Evolutionary conservation across 2,888 invertebrate species (phyloP).

Genomic region (Bellardia bayeri): DNA sequence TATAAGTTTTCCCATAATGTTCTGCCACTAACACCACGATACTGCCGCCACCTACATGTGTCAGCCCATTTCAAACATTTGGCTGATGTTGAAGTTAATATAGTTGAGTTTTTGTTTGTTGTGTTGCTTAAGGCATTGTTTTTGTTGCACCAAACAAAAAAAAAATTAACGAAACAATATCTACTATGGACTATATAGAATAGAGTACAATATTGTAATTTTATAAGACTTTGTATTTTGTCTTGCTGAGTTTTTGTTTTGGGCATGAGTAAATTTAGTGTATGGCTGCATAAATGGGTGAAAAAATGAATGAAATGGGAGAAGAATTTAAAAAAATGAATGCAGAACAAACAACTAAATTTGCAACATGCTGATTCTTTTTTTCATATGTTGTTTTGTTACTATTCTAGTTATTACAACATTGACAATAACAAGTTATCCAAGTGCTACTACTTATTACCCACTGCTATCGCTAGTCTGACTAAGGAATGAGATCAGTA

Average conservation of each 20-base stretch:
- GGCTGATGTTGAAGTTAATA: conserved; percentile 32
- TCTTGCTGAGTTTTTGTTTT: neutral
- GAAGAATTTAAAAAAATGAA: conserved; percentile 6
- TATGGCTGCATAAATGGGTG: conserved; percentile 4
- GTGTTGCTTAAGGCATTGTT: conserved; percentile 35
- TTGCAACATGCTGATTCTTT: conserved; percentile 27
- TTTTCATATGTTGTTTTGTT: neutral
- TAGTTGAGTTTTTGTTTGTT: conserved; percentile 26
- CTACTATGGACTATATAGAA: conserved; percentile 26
- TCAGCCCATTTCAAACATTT: conserved; percentile 19
- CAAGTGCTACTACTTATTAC: conserved; percentile 43
- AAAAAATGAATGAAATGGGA: conserved; percentile 13
- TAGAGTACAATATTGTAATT: conserved; percentile 39
- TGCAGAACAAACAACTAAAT: conserved; percentile 48
- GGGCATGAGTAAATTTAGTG: neutral
- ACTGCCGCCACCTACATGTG: conserved; percentile 24
- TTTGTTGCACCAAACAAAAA: conserved; percentile 20
- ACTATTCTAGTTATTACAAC: conserved; percentile 31
- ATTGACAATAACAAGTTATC: conserved; percentile 48
- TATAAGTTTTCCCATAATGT: conserved; percentile 39
- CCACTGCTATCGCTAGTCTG: neutral
- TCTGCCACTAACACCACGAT: neutral
- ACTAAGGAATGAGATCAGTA: neutral
- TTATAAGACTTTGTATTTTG: conserved; percentile 29
- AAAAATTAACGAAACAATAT: neutral